Evolutionary conservation across 2,797 vertebrate genomes (phyloP).

Genomic region (Hemitrygon akajei): DNA sequence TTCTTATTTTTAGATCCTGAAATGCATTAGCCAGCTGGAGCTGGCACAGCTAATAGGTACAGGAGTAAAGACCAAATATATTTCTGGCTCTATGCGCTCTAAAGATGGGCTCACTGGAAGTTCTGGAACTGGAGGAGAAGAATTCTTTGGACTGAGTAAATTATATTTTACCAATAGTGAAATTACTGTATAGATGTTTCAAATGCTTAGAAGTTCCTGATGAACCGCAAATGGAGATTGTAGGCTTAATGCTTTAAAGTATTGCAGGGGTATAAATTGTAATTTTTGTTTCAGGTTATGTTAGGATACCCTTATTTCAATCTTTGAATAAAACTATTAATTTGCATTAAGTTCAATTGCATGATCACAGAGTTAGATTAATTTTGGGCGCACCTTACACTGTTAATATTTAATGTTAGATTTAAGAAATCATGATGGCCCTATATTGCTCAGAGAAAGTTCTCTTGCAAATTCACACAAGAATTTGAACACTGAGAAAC

Average conservation of each 20-base stretch:
- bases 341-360: too few relatives aligned
- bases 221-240: neutral
- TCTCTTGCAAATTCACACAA: neutral
- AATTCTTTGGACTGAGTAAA: conserved; percentile 86
- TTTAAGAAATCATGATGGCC: neutral
- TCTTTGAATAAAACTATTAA: too few relatives aligned
- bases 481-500: neutral
- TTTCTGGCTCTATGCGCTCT: conserved; percentile 82
- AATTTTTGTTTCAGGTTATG: too few relatives aligned
- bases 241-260: neutral
- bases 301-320: neutral
- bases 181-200: neutral
- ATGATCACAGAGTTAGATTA: neutral
- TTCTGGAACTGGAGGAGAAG: conserved; percentile 75
- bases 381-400: neutral
- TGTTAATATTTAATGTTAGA: neutral
- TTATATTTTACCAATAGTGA: neutral
- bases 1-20: conserved; percentile 69
- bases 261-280: neutral
- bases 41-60: conserved; percentile 91
- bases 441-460: neutral
- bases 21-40: conserved; percentile 92
- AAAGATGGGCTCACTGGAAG: conserved; percentile 72
- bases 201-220: neutral
- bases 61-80: conserved; percentile 88